These are phyloP conservation scores for Helicoverpa armigera DNA, from an alignment of 1,140 invertebrate species.

Conservation along the genomic window DNA sequence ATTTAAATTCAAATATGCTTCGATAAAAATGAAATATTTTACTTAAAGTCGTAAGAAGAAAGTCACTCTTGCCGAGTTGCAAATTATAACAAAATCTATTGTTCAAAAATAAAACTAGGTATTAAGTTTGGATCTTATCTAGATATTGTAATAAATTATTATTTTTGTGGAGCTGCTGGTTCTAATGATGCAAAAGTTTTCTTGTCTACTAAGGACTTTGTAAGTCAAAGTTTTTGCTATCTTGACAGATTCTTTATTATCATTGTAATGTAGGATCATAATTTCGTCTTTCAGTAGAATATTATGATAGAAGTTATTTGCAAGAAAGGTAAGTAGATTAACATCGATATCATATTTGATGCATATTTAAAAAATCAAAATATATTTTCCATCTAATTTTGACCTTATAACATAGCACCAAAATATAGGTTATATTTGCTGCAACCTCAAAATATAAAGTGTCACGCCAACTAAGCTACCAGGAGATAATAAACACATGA, in stretches of 20 bases:
- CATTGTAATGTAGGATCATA: too few species aligned
- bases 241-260: background rate
- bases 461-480: slow-evolving; percentile 27
- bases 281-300: background rate
- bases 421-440: background rate
- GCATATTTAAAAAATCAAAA: too few species aligned
- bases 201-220: background rate
- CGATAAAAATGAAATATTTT: too few species aligned
- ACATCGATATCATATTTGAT: too few species aligned
- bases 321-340: too few species aligned
- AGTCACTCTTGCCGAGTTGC: background rate
- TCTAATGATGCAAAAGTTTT: background rate
- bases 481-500: slow-evolving; percentile 45
- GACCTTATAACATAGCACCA: background rate
- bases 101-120: too few species aligned
- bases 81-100: background rate
- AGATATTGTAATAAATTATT: background rate
- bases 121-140: background rate
- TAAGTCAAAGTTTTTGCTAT: background rate
- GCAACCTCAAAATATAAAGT: background rate
- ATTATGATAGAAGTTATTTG: too few species aligned
- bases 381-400: too few species aligned
- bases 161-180: background rate
- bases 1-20: too few species aligned
- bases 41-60: background rate